A percentile compares a stretch with the other conserved stretches of the same genome.
Evolutionary conservation across 2,113 vertebrate species (phyloP).

Genomic region (Rhodinocichla rosea): DNA sequence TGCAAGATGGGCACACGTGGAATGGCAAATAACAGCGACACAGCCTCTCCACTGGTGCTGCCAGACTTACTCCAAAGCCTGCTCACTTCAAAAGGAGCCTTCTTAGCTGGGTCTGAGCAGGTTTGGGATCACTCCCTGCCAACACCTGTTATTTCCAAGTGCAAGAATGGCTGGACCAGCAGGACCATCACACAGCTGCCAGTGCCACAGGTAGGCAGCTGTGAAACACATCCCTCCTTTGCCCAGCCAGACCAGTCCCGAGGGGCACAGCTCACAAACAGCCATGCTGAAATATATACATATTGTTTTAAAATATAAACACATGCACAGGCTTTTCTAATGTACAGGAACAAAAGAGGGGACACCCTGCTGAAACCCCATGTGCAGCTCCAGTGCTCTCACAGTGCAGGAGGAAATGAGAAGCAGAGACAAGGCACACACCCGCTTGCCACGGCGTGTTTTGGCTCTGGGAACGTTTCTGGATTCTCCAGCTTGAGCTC

Average conservation of each 20-base stretch:
- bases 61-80: not conserved
- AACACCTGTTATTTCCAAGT: not conserved
- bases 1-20: fast-evolving
- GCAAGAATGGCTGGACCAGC: not conserved
- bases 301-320: not conserved
- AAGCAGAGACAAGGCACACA: slow-evolving; percentile 9
- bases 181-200: not conserved
- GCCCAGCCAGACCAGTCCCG: fast-evolving
- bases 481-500: not conserved
- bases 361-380: not conserved
- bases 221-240: not conserved
- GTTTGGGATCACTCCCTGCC: not conserved
- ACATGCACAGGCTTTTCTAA: slow-evolving; percentile 14
- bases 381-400: slow-evolving; percentile 5
- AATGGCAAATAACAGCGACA: not conserved
- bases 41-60: not conserved
- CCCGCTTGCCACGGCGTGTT: fast-evolving
- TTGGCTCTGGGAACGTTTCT: not conserved
- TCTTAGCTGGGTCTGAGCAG: not conserved
- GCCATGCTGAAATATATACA: not conserved
- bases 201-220: not conserved
- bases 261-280: not conserved
- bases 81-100: not conserved
- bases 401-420: not conserved
- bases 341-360: slow-evolving; percentile 1